Evolutionary conservation across 30 jellyfish, hydroid and myxozoan genomes (phyloP).

Genomic region (Pelagia noctiluca): DNA sequence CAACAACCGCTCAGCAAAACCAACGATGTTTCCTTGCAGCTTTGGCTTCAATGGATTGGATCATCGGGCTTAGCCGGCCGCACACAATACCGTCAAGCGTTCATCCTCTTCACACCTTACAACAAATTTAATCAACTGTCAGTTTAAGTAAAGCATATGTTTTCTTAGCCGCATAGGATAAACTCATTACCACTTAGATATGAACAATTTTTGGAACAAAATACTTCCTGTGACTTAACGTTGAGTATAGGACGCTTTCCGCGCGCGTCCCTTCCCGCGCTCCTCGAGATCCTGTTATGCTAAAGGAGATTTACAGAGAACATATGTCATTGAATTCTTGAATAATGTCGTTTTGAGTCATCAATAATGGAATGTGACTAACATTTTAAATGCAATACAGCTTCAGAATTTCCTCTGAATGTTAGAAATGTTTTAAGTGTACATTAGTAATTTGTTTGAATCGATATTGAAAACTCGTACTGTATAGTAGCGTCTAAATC

Average conservation of each 20-base stretch:
- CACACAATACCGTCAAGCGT: constrained; percentile 73
- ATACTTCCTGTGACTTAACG: constrained; percentile 74
- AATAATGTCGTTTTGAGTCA: no score
- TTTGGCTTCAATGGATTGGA: constrained; percentile 54
- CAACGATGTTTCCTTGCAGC: constrained; percentile 20
- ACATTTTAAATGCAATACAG: no score
- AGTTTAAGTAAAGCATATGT: constrained; percentile 73
- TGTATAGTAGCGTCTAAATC: no score
- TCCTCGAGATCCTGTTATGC: constrained; percentile 74
- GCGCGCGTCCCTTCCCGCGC: constrained; percentile 76
- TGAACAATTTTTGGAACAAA: constrained; percentile 67
- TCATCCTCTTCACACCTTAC: constrained; percentile 81
- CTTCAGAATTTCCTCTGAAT: no score
- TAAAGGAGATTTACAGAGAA: constrained; percentile 67
- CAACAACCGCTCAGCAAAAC: constrained; percentile 38
- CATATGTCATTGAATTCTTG: no score
- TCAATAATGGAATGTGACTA: no score
- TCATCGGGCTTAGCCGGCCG: constrained; percentile 57
- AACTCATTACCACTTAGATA: constrained; percentile 74
- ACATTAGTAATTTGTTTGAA: no score
- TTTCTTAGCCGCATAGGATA: constrained; percentile 73
- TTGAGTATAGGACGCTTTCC: constrained; percentile 78
- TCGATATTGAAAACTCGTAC: no score
- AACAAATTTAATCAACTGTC: constrained; percentile 68
- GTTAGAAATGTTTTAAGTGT: no score